These are phyloP conservation scores for Lophotis ruficrista DNA, from an alignment of 2,113 vertebrate species.

Conservation along the genomic window DNA sequence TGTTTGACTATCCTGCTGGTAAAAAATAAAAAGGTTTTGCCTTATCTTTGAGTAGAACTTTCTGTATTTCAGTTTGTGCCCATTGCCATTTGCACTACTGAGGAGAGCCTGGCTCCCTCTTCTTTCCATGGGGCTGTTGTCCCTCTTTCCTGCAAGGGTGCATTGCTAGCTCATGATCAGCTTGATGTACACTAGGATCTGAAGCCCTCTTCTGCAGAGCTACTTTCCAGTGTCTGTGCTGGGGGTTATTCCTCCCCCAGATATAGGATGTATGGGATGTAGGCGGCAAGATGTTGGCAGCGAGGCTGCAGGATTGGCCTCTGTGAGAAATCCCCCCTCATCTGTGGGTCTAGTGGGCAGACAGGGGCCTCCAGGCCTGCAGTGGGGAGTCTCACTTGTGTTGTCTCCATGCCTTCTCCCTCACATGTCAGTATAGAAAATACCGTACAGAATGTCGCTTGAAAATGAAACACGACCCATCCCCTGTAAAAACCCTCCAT, in stretches of 20 bases:
- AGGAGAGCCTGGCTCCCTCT: background rate
- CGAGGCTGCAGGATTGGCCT: background rate
- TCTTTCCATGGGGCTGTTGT: background rate
- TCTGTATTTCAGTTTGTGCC: background rate
- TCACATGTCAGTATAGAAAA: fast-evolving
- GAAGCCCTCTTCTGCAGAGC: background rate
- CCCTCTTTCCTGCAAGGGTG: background rate
- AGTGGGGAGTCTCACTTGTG: background rate
- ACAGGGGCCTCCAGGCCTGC: background rate
- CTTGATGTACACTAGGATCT: background rate
- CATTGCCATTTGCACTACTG: background rate
- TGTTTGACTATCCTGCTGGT: background rate
- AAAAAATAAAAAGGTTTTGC: background rate
- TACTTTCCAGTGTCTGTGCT: background rate
- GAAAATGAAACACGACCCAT: background rate
- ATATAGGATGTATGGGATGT: background rate
- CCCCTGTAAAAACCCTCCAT: background rate
- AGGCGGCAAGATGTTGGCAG: no score
- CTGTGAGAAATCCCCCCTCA: background rate
- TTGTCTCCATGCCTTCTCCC: background rate
- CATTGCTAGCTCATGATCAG: background rate
- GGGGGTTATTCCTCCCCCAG: background rate
- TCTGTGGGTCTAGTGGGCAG: background rate
- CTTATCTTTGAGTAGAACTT: background rate
- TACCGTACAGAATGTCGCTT: background rate